A percentile compares a stretch with the other conserved stretches of the same genome.
These are phyloP conservation scores for Punctoribates punctum DNA, from an alignment of 2,888 invertebrate species.

Conservation along the genomic window DNA sequence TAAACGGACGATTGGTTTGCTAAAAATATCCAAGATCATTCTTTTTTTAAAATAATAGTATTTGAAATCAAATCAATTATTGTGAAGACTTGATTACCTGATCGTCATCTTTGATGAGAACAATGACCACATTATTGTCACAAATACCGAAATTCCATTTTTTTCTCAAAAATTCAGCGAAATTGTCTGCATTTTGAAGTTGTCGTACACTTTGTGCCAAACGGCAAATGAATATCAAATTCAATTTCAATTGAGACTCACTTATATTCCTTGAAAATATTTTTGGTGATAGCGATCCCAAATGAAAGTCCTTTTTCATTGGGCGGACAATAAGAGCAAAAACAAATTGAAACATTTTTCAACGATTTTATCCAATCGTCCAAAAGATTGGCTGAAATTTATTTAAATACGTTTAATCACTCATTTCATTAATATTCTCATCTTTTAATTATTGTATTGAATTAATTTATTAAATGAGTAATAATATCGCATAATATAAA, in stretches of 20 bases:
- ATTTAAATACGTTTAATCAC: neutral
- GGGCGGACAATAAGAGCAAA: constrained; percentile 42
- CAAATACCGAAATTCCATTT: constrained; percentile 46
- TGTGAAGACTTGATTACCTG: constrained; percentile 34
- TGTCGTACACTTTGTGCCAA: neutral
- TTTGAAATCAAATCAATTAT: too few relatives aligned
- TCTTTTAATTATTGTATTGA: neutral
- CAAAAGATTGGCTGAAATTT: constrained; percentile 41
- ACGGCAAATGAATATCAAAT: neutral
- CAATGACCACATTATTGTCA: constrained; percentile 45
- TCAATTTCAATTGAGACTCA: constrained; percentile 28
- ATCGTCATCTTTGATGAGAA: constrained; percentile 43
- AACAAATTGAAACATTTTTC: constrained; percentile 43
- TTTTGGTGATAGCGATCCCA: constrained; percentile 44
- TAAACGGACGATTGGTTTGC: too few relatives aligned
- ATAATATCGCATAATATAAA: too few relatives aligned
- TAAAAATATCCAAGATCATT: too few relatives aligned
- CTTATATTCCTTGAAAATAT: constrained; percentile 45
- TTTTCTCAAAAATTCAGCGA: constrained; percentile 42
- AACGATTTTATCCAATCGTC: constrained; percentile 41
- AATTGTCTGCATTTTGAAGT: neutral
- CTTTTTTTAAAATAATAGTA: too few relatives aligned
- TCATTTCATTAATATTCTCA: neutral
- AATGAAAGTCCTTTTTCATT: constrained; percentile 43
- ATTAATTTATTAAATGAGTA: too few relatives aligned